These are phyloP conservation scores for Sminthurides aquaticus DNA, from an alignment of 2,888 invertebrate genomes.

Conservation along the genomic window DNA sequence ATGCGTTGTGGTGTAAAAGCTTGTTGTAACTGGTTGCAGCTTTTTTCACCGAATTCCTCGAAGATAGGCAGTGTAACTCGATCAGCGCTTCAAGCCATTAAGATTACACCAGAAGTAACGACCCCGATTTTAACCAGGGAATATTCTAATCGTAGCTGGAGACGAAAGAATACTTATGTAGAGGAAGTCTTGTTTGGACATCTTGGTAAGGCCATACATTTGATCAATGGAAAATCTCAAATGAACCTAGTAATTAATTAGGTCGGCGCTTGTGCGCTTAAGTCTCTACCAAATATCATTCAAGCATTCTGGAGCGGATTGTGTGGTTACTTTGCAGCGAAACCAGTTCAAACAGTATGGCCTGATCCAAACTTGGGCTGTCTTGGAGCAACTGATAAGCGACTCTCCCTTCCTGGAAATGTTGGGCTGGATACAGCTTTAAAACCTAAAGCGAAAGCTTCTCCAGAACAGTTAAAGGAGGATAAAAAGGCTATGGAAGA, in stretches of 20 bases:
- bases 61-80: constrained; percentile 31
- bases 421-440: constrained; percentile 55
- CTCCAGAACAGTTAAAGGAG: constrained; percentile 34
- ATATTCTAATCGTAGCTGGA: constrained; percentile 39
- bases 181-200: constrained; percentile 40
- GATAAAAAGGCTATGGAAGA: constrained; percentile 39
- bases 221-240: no score
- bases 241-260: no score
- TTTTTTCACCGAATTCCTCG: constrained; percentile 31
- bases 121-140: constrained; percentile 14
- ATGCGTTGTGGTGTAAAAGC: no score
- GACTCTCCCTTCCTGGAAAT: constrained; percentile 63
- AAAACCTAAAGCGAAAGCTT: constrained; percentile 22
- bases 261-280: no score
- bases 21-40: no score
- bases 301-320: neutral
- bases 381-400: constrained; percentile 57
- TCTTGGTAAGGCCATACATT: constrained; percentile 27
- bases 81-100: constrained; percentile 22
- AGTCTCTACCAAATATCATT: neutral
- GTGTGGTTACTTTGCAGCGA: constrained; percentile 16
- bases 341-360: constrained; percentile 31
- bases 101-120: constrained; percentile 5
- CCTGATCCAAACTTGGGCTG: constrained; percentile 58
- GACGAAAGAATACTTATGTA: constrained; percentile 42